Conservation (phyloP, 2,113 vertebrate species). For the Guaruba guarouba region DNA sequence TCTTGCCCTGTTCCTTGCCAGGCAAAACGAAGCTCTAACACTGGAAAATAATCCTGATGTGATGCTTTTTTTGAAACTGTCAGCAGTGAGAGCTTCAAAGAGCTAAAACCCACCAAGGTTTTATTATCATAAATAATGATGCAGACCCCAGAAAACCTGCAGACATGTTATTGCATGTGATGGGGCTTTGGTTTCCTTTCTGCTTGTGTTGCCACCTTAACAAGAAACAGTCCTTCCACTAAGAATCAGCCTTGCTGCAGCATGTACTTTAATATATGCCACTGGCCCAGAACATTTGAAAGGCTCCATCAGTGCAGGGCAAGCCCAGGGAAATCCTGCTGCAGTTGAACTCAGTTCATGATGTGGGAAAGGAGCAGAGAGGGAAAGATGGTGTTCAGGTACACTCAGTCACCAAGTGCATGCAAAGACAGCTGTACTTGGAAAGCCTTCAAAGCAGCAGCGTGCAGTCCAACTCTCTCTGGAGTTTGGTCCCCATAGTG, state of each 20-base stretch:
- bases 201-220: background rate
- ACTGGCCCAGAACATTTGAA: background rate
- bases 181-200: background rate
- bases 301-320: background rate
- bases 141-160: background rate
- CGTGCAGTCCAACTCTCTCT: background rate
- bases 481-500: background rate
- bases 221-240: background rate
- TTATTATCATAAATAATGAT: background rate
- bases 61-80: background rate
- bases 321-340: background rate
- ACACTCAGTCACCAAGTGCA: background rate
- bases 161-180: background rate
- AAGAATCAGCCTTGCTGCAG: background rate
- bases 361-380: background rate
- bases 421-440: background rate
- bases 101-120: background rate
- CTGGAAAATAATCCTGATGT: background rate
- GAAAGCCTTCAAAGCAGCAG: background rate
- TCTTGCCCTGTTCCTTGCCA: background rate
- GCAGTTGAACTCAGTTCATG: background rate
- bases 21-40: background rate
- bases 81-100: background rate
- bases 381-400: rapidly evolving
- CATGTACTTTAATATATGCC: background rate